phyloP scores from a whole-genome alignment of 2,888 invertebrate species.

The Malachius bipustulatus region DNA sequence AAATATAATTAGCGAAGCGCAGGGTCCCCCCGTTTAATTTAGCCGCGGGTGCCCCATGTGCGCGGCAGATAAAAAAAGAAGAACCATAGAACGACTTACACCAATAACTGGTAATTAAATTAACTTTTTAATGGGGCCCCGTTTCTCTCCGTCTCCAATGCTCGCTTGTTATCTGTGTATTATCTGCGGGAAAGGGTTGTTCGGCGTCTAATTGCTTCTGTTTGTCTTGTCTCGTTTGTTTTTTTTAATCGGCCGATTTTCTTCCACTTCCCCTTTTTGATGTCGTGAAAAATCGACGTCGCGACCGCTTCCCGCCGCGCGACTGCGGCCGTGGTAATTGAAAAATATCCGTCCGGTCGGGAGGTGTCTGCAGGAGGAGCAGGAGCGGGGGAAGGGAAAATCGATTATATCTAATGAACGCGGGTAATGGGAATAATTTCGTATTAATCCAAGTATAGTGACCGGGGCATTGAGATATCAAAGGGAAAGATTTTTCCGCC shows the following conservation, averaged over 20 bases:
- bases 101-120: constrained; percentile 35
- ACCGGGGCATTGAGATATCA: too few species aligned
- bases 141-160: constrained; percentile 27
- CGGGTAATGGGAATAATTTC: too few species aligned
- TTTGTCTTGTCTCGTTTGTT: constrained; percentile 31
- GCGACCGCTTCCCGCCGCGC: too few species aligned
- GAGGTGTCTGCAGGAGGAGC: too few species aligned
- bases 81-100: constrained; percentile 29
- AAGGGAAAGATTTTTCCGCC: too few species aligned
- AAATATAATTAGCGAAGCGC: constrained; percentile 27
- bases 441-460: too few species aligned
- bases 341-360: too few species aligned
- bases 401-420: too few species aligned
- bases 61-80: constrained; percentile 25
- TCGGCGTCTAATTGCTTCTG: constrained; percentile 28
- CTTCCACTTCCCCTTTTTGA: constrained; percentile 5
- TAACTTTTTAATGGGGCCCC: constrained; percentile 33
- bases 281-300: too few species aligned
- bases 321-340: too few species aligned
- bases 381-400: too few species aligned
- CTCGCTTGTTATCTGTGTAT: constrained; percentile 30
- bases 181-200: constrained; percentile 31
- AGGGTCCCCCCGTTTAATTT: constrained; percentile 1
- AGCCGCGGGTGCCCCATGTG: constrained; percentile 19
- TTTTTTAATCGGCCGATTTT: constrained; percentile 16